A percentile compares a stretch with the other conserved stretches of the same genome.
These are phyloP conservation scores for Jacana jacana DNA, from an alignment of 2,113 vertebrate genomes.

Conservation along the genomic window DNA sequence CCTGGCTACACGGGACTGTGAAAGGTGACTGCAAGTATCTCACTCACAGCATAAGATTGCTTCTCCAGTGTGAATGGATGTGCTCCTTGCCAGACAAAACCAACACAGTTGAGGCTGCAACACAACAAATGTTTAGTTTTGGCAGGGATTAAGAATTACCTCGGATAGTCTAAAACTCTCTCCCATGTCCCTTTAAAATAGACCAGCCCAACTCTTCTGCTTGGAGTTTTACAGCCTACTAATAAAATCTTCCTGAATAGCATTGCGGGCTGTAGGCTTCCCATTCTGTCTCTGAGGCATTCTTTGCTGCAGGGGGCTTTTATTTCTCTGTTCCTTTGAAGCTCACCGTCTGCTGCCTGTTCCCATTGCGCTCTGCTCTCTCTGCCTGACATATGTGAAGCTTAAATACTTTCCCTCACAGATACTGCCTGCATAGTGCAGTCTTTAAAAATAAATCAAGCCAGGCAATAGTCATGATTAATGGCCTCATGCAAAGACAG, in stretches of 20 bases:
- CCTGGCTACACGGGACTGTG: background rate
- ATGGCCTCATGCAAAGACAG: background rate
- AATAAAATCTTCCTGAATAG: background rate
- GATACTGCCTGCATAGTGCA: background rate
- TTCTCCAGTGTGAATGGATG: background rate
- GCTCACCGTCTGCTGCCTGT: conserved; percentile 35
- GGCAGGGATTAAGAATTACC: background rate
- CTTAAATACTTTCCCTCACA: background rate
- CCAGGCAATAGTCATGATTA: background rate
- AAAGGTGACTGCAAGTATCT: background rate
- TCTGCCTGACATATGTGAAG: background rate
- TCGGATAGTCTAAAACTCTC: background rate
- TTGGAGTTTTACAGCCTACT: background rate
- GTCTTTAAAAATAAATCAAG: background rate
- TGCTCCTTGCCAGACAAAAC: background rate
- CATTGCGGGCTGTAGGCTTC: background rate
- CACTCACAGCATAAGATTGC: background rate
- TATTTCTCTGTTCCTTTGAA: conserved; percentile 45
- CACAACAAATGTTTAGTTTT: background rate
- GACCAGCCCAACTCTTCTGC: background rate
- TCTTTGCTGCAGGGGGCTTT: conserved; percentile 3
- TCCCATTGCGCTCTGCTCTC: background rate
- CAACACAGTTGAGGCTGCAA: background rate
- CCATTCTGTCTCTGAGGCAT: background rate
- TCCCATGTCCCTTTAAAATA: background rate